Conservation (phyloP, 2,797 vertebrate genomes). For the Helostoma temminkii region DNA sequence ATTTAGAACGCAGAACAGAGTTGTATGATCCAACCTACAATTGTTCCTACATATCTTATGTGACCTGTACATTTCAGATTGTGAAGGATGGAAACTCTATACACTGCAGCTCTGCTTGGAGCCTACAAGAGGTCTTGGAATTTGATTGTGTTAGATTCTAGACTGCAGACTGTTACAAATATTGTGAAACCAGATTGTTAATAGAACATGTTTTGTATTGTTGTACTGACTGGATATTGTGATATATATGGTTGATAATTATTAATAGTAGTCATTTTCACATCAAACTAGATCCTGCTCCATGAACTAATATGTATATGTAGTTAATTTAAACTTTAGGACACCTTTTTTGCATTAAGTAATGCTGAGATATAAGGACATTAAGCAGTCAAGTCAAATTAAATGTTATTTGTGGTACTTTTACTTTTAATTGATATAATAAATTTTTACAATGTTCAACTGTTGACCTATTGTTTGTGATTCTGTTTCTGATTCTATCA, state of each 20-base stretch:
- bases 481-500: no score
- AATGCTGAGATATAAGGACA: no score
- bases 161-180: background rate
- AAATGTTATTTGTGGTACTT: no score
- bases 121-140: background rate
- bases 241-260: no score
- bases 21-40: background rate
- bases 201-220: slow-evolving; percentile 8
- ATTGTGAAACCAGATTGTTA: slow-evolving; percentile 1
- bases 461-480: no score
- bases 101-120: background rate
- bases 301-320: background rate
- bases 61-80: slow-evolving; percentile 43
- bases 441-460: no score
- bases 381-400: no score
- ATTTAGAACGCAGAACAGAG: background rate
- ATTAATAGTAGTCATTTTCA: background rate
- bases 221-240: background rate
- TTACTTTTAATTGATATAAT: no score
- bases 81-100: background rate
- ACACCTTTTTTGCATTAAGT: background rate
- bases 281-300: no score
- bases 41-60: background rate
- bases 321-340: no score
- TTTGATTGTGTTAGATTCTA: slow-evolving; percentile 12